Evolutionary conservation across 2,113 vertebrate species (phyloP).

Genomic region (Neomonachus schauinslandi): DNA sequence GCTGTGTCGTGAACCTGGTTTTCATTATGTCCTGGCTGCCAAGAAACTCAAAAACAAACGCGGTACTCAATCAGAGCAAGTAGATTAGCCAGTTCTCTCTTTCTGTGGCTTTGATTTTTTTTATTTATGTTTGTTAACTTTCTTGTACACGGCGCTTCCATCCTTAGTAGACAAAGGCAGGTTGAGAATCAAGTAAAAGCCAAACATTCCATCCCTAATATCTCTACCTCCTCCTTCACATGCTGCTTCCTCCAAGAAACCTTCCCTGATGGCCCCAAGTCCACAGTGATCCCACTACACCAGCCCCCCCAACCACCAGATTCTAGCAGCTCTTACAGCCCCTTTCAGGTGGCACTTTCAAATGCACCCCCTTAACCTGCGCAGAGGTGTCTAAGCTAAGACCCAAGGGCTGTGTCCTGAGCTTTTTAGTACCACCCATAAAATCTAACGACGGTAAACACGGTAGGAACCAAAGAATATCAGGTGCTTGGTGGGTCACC

Average conservation of each 20-base stretch:
- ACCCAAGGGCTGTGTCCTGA: background rate
- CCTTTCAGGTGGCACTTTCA: background rate
- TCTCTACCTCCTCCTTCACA: background rate
- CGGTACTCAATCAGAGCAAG: background rate
- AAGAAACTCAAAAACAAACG: slow-evolving; percentile 24
- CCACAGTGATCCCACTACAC: background rate
- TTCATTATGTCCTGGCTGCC: background rate
- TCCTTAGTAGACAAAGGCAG: background rate
- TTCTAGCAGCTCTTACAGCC: too few relatives aligned
- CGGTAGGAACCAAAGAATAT: background rate
- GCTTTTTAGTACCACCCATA: background rate
- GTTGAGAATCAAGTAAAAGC: background rate
- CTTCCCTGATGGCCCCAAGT: background rate
- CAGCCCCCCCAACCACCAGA: background rate
- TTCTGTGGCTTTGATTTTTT: background rate
- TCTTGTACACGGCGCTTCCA: background rate
- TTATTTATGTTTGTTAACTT: background rate
- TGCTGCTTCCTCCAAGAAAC: background rate
- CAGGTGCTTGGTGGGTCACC: background rate
- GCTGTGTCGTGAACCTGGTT: slow-evolving; percentile 4
- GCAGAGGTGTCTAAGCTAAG: background rate
- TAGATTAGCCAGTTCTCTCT: background rate
- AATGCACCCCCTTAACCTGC: background rate
- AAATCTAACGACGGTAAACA: background rate
- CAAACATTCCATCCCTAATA: background rate